Evolutionary conservation across 2,797 vertebrate species (phyloP).

Genomic region (Chrosomus eos): DNA sequence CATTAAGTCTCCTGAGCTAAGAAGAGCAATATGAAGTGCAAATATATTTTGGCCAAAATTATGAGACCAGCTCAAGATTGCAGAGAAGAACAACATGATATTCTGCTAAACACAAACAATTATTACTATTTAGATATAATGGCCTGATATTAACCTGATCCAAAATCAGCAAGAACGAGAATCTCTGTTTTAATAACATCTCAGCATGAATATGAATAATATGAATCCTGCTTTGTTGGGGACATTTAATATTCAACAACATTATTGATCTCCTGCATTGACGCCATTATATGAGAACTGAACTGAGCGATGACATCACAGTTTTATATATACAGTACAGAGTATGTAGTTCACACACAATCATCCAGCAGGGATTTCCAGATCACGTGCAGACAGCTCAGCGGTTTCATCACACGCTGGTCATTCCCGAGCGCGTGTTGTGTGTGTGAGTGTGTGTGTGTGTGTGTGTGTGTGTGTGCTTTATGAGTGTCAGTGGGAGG

Average conservation of each 20-base stretch:
- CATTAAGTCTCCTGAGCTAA: not conserved
- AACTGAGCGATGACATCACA: too few species aligned
- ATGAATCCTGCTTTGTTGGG: too few species aligned
- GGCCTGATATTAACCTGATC: not conserved
- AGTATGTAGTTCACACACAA: not conserved
- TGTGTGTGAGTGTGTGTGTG: slow-evolving; percentile 18
- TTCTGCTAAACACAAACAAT: not conserved
- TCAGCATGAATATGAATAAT: not conserved
- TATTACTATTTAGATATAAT: not conserved
- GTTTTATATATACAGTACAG: not conserved
- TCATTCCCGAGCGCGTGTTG: not conserved
- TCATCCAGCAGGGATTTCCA: not conserved
- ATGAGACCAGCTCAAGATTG: not conserved
- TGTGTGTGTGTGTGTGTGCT: slow-evolving; percentile 3
- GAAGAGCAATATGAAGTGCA: not conserved
- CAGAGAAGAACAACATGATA: not conserved
- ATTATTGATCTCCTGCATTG: too few species aligned
- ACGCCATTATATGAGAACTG: too few species aligned
- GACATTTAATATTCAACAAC: too few species aligned
- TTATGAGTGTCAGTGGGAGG: slow-evolving; percentile 34
- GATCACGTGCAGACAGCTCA: not conserved
- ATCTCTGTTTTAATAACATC: not conserved
- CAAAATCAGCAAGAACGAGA: not conserved
- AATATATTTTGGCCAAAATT: too few species aligned
- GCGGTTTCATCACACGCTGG: slow-evolving; percentile 1